Evolutionary conservation across 64 coral and sea anemone species (phyloP), one percentile per base, ranked within the genome.

Genomic region (Actinia equina): DNA sequence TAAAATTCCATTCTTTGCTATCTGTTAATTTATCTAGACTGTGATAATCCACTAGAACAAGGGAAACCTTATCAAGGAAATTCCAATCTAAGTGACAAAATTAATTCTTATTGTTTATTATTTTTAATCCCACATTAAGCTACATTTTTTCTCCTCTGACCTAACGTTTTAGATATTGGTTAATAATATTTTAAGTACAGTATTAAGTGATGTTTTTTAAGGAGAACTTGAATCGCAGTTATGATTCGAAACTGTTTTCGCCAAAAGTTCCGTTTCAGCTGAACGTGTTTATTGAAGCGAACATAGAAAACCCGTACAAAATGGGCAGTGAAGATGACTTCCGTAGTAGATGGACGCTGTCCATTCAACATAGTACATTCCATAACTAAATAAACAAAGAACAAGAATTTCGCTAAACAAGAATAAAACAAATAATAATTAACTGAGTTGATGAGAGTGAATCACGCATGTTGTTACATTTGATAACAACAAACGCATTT

Each of bases 191-290:
- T 65, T n/a, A 65, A 14, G 22, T 37, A 37, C 30, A 37, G 30
- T 0, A 65, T 65, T 65, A 65, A 65, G 19, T 65, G 62, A 65
- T n/a, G 23, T 65, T 65, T 23, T 65, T 23, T 25, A 6, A 65
- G 59, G 7, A 65, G 62, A 23, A 65, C 15, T 65, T 65, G 7
- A 65, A n/a, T 1, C n/a, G 19, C 19, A 65, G 19, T 57, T 57
- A 57, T 57, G 55, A n/a, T 65, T 23, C 62, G 62, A 65, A 65
- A 65, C 62, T n/a, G 62, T 65, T 65, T 65, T 65, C 59, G n/a
- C 1, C 19, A 65, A 37, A 37, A 37, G 30, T 65, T 65, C 62
- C 62, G 19, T 23, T 65, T 65, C 19, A 65, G 22, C 62, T 65
- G 17, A 15, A 60, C 18, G 19, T 23, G 23, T 65, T 23, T 65